Evolutionary conservation across 2,797 vertebrate genomes (phyloP), one percentile per base, ranked within the genome.

Genomic region (Dicrostonyx torquatus): DNA sequence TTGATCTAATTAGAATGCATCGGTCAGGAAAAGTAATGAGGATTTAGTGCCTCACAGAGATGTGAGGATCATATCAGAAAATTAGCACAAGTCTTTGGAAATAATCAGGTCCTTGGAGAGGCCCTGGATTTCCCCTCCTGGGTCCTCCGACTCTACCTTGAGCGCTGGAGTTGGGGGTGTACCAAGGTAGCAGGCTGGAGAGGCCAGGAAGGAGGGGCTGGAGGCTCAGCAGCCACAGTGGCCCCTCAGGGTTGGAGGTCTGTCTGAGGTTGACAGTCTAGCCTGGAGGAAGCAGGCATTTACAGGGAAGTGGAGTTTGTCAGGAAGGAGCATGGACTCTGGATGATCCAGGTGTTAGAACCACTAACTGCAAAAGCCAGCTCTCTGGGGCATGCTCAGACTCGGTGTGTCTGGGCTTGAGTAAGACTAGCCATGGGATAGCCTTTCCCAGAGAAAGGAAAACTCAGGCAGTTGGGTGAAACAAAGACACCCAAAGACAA

Each of bases 1-100:
- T 98, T 98, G 98, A 98, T 98, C 98, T 98, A 98, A 98, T 98
- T 98, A 98, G 98, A 98, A 99, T 98, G 98, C 98, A 98, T 98
- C 94, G 98, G 98, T 98, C 98, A 98, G 98, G 98, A 98, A 98
- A 98, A 98, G 98, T 98, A 98, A 99, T 98, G 98, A 98, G 98
- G 98, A 98, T 98, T 98, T 98, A 98, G 98, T 97, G 98, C 96
- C 94, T 98, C 98, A 98, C 98, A 98, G 98, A 98, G 98, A 98
- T 97, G 98, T 97, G 98, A 97, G 98, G 98, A 98, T 98, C 97
- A 93, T 98, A 98, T 98, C 98, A 98, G 98, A 98, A 98, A 98
- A 99, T 99, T 98, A 99, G 98, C 98, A 98, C 96, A 58, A 97
- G 98, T 97, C 98, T 98, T 98, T 98, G 98, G 98, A 97, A 98